A percentile compares a stretch with the other conserved stretches of the same genome.
phyloP scores from a whole-genome alignment of 2,888 invertebrate genomes.

The Sepiola atlantica region DNA sequence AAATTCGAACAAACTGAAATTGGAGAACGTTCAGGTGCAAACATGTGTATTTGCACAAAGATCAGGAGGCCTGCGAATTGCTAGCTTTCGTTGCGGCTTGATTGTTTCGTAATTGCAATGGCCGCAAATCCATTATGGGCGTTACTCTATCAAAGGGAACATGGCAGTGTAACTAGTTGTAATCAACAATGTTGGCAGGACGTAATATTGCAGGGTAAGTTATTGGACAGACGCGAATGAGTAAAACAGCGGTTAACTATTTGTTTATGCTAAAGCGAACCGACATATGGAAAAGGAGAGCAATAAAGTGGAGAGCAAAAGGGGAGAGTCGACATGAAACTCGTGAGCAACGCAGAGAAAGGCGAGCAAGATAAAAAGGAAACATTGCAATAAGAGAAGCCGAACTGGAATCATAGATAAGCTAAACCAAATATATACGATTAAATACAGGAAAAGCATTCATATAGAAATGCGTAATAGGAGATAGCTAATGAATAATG shows the following conservation, averaged over 20 bases:
- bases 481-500: too few species aligned
- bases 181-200: background rate
- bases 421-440: too few species aligned
- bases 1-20: background rate
- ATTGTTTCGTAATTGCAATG: background rate
- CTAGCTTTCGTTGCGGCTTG: background rate
- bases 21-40: background rate
- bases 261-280: background rate
- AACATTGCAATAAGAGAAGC: background rate
- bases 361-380: background rate
- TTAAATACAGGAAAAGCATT: too few species aligned
- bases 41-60: background rate
- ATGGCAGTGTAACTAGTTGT: background rate
- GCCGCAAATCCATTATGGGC: background rate
- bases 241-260: background rate
- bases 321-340: background rate
- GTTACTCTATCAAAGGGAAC: conserved; percentile 32
- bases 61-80: background rate
- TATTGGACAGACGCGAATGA: background rate
- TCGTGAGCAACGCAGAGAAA: background rate
- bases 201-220: background rate
- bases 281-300: background rate
- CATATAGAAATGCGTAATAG: too few species aligned
- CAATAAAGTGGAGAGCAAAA: background rate
- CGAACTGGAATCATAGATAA: background rate